Percentiles rank a stretch among this genome's conserved stretches.
phyloP scores from a whole-genome alignment of 2,797 vertebrate species.

The Pyrocephalus nanus region DNA sequence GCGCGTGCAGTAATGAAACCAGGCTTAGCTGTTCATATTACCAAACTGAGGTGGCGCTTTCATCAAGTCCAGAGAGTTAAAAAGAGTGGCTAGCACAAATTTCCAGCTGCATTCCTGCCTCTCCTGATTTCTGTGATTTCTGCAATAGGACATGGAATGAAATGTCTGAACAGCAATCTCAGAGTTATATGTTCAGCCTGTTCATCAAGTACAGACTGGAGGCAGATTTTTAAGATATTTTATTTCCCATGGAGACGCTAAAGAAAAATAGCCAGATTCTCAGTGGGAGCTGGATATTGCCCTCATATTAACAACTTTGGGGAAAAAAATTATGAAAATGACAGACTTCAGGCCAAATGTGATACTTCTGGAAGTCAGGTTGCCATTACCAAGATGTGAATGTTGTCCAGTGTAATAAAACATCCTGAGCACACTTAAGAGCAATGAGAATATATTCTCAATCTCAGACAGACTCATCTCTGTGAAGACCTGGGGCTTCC shows the following conservation, averaged over 20 bases:
- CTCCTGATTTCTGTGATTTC: conserved; percentile 31
- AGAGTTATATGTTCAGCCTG: not conserved
- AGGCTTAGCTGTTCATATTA: conserved; percentile 33
- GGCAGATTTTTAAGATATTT: conserved; percentile 16
- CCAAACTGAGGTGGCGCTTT: conserved; percentile 36
- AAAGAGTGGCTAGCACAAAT: conserved; percentile 24
- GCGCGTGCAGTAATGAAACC: conserved; percentile 39
- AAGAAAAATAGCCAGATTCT: not conserved
- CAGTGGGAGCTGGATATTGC: not conserved
- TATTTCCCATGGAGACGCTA: conserved; percentile 12
- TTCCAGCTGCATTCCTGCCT: conserved; percentile 24
- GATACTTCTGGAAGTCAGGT: not conserved
- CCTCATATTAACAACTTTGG: not conserved
- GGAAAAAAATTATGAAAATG: not conserved
- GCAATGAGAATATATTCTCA: not conserved
- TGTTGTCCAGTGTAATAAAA: not conserved
- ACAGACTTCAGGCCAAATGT: not conserved
- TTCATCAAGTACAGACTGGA: not conserved
- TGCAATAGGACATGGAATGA: not conserved
- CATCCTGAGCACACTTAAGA: not conserved
- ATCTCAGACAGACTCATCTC: not conserved
- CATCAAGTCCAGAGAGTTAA: not conserved
- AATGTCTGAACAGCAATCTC: not conserved
- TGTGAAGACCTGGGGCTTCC: not conserved
- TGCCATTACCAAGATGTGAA: not conserved